These are phyloP conservation scores for Enteromius unitaeniatus DNA, from an alignment of 2,797 vertebrate genomes.

Conservation along the genomic window DNA sequence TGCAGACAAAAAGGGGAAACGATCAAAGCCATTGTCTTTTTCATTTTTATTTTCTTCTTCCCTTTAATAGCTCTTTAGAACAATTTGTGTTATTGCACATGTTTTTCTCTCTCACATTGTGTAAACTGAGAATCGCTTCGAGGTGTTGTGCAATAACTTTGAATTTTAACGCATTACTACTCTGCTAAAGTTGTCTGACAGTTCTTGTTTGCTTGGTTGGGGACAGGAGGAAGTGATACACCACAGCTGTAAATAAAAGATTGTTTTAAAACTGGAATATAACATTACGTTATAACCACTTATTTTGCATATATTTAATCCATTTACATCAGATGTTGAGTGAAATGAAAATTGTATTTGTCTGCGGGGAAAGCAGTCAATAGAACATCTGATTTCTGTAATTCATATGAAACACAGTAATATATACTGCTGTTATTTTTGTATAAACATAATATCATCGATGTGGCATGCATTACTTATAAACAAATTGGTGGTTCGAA, in stretches of 20 bases:
- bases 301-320: slow-evolving; percentile 65
- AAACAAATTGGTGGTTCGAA: slow-evolving; percentile 87
- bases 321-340: slow-evolving; percentile 57
- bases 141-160: slow-evolving; percentile 65
- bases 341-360: slow-evolving; percentile 68
- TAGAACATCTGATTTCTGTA: slow-evolving; percentile 76
- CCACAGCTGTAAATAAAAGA: slow-evolving; percentile 67
- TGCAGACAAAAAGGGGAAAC: slow-evolving; percentile 3
- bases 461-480: slow-evolving; percentile 96
- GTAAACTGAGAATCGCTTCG: slow-evolving; percentile 64
- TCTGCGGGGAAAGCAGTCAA: slow-evolving; percentile 70
- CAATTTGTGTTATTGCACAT: slow-evolving; percentile 57
- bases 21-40: slow-evolving; percentile 21
- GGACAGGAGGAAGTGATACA: slow-evolving; percentile 61
- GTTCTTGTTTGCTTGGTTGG: slow-evolving; percentile 57
- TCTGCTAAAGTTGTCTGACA: slow-evolving; percentile 67
- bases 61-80: slow-evolving; percentile 52
- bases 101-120: slow-evolving; percentile 58
- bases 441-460: slow-evolving; percentile 86
- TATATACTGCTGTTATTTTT: slow-evolving; percentile 96
- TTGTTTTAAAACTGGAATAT: slow-evolving; percentile 72
- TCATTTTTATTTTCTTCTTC: slow-evolving; percentile 48
- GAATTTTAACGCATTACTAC: slow-evolving; percentile 63
- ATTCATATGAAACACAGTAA: slow-evolving; percentile 84
- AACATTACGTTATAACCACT: slow-evolving; percentile 70